Base-by-base conservation (phyloP, 2,113 vertebrate genomes). In the Mesitornis unicolor region DNA sequence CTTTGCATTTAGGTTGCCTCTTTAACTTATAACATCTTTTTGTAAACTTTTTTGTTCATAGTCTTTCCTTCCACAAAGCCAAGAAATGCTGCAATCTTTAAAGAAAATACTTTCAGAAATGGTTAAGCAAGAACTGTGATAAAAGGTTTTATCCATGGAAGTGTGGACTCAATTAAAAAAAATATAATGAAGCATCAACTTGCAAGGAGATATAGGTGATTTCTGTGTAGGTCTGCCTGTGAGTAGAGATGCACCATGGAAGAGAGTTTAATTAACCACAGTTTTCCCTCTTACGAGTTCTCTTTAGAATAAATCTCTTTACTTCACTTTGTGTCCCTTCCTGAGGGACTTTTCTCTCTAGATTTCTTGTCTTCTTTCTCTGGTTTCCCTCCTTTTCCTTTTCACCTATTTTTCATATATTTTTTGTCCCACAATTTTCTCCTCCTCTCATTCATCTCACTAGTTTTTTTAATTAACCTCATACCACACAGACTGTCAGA, bases 161-260 rank as follows among this genome's bases (percentile, higher is more conserved):
- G 5, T 33, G 3, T 45, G 12, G 2, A 42, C 86, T 45, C 15
- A 71, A 11, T 5, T n/a, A n/a, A n/a, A n/a, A n/a, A 77, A 80
- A 64, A 69, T 21, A 43, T 11, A 26, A 50, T 47, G 59, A 68
- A 45, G 7, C 21, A 73, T 50, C 36, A 74, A 6, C 6, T 19
- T 38, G 1, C 11, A 59, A 40, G 15, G 16, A 70, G 74, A 38
- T 61, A 7, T 65, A 40, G 10, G 18, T 25, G 36, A 54, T 25
- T 2, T 48, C 11, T 47, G 3, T 33, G 17, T 26, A 47, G 5
- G 16, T 60, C 17, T 91, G 40, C 31, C 42, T 65, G 21, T 53
- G 28, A 74, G 29, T 7, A 67, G 8, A 82, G 24, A 69, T 15
- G 8, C 5, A 16, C 1, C 0, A 1, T 57, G 13, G 11, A 77